Conservation (phyloP, 1,140 invertebrate genomes). For the Magallana gigas region DNA sequence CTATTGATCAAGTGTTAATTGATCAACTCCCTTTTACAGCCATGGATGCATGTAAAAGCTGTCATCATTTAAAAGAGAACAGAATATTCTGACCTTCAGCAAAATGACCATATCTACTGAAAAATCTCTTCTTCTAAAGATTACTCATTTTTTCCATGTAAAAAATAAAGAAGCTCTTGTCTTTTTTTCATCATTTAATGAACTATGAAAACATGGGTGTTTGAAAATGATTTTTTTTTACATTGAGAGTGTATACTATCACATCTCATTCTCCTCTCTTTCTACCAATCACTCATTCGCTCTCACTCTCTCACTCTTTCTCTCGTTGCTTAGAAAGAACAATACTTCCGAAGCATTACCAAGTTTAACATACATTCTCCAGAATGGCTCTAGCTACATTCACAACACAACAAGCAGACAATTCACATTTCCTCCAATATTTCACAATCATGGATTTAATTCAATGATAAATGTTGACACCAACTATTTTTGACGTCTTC, state of each 20-base stretch:
- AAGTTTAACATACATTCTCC: neutral
- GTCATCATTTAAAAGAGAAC: no score
- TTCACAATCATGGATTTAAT: slow-evolving; percentile 24
- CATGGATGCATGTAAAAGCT: no score
- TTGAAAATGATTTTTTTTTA: slow-evolving; percentile 18
- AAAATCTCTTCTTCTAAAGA: no score
- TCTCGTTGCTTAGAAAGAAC: slow-evolving; percentile 9
- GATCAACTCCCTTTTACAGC: no score
- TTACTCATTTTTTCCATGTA: no score
- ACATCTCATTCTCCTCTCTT: neutral
- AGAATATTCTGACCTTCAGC: no score
- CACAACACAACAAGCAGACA: slow-evolving; percentile 21
- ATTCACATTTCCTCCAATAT: neutral
- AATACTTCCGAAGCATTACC: slow-evolving; percentile 1
- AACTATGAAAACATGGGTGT: slow-evolving; percentile 34
- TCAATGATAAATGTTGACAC: slow-evolving; percentile 17
- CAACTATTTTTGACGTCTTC: neutral
- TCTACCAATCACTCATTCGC: neutral
- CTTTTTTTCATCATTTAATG: slow-evolving; percentile 21
- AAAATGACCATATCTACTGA: no score
- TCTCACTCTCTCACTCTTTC: neutral
- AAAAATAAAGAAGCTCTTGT: neutral
- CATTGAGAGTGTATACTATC: neutral
- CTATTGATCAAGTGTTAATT: no score
- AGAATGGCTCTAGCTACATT: slow-evolving; percentile 24